Evolutionary conservation across 2,113 vertebrate genomes (phyloP), one percentile per base, ranked within the genome.

Genomic region (Mixornis gularis): DNA sequence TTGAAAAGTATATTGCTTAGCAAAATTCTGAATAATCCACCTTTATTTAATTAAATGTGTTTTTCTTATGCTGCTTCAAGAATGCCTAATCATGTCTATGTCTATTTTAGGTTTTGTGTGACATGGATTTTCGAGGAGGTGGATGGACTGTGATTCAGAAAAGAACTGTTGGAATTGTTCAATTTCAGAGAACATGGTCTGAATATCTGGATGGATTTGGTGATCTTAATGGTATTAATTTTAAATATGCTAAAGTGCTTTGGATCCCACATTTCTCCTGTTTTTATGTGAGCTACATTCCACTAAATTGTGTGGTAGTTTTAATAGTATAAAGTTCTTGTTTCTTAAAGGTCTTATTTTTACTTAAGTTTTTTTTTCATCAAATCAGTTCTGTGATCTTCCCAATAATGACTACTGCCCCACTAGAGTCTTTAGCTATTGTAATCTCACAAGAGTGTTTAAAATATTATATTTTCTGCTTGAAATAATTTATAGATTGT

Each of bases 51-150:
- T 53, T 51, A 51, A 69, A 84, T 20, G 10, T 80, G 41, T 86
- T 72, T 29, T 46, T 82, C 15, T 3, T 88, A 77, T 82, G 9
- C 17, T 84, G 15, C 29, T 81, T 95, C 27, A 73, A 60, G 58
- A 90, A 58, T 48, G 11, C 34, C 66, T 81, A 43, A 49, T 55
- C 21, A 41, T 83, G 79, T 43, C 24, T 91, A 32, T 74, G 6
- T 78, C 51, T 59, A 3, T 92, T 96, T 84, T 95, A 99, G 99
- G 99, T 99, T 41, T 98, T 99, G 93, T 99, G 99, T 96, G 98
- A 99, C 93, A 99, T 99, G 99, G 98, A 99, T 94, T 98, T 98
- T 87, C 98, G 98, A 98, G 98, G 98, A 92, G 98, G 98, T 17
- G 98, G 98, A 53, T 99, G 99, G 98, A 99, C 98, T 5, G 98